Conservation (phyloP, 2,113 vertebrate species). For the Mus spicilegus region DNA sequence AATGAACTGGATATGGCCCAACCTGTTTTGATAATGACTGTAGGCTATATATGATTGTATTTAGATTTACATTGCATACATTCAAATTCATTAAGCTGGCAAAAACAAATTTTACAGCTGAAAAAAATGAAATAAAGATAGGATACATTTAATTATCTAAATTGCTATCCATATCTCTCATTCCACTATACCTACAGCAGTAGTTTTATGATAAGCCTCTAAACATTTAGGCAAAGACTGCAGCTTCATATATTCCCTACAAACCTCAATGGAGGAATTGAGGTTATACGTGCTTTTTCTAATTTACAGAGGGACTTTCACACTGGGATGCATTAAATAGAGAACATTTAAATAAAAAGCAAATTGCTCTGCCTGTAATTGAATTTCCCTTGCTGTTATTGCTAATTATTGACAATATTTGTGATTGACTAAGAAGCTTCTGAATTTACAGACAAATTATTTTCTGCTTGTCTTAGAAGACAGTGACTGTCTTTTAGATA, state of each 20-base stretch:
- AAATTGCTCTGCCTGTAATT: slow-evolving; percentile 88
- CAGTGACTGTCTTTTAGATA: slow-evolving; percentile 74
- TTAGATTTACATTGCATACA: slow-evolving; percentile 69
- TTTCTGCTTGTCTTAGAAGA: slow-evolving; percentile 76
- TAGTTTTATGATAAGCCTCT: slow-evolving; percentile 84
- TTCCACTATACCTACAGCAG: slow-evolving; percentile 84
- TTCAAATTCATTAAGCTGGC: slow-evolving; percentile 56
- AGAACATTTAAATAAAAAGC: slow-evolving; percentile 90
- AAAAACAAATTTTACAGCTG: slow-evolving; percentile 58
- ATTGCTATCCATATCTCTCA: slow-evolving; percentile 85
- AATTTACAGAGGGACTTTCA: slow-evolving; percentile 88
- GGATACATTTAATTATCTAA: slow-evolving; percentile 86
- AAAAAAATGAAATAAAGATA: slow-evolving; percentile 85
- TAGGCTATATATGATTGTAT: slow-evolving; percentile 44
- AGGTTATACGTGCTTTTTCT: slow-evolving; percentile 84
- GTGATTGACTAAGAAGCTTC: slow-evolving; percentile 81
- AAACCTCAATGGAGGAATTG: slow-evolving; percentile 84
- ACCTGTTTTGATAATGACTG: slow-evolving; percentile 79
- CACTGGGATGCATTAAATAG: slow-evolving; percentile 86
- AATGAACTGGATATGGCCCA: slow-evolving; percentile 74
- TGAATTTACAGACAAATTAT: slow-evolving; percentile 78
- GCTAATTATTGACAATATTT: slow-evolving; percentile 89
- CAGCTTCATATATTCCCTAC: slow-evolving; percentile 82
- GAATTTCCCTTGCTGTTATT: slow-evolving; percentile 87
- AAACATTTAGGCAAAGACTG: slow-evolving; percentile 82